Base-by-base conservation (phyloP, 2,888 invertebrate genomes). In the Emesis russula region DNA sequence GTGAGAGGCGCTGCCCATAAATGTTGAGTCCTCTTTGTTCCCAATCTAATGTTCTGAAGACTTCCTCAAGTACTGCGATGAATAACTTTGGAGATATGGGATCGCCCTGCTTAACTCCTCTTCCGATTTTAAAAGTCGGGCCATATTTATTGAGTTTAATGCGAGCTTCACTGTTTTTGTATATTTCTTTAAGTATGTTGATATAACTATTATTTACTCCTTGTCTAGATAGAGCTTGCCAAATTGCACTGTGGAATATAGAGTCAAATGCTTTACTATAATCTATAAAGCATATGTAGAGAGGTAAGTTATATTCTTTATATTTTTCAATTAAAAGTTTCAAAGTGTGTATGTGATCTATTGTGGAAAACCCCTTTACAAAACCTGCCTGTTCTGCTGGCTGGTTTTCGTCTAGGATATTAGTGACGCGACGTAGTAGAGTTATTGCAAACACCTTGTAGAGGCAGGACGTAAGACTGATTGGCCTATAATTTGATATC, bases 181-280 rank as follows among this genome's bases (percentile, higher is more conserved):
- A 80, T 41, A 85, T 76, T 70, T 68, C 33, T 48, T 68, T 63
- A 1, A 82, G 33, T 1, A 73, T 41, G 18, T 53, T 18, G 77
- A 83, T 77, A 31, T 63, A 36, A 3, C 74, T 66, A 3, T 31
- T 2, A 11, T 84, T 36, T 18, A 84, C 33, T 38, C 87, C 81
- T 74, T 85, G 84, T 15, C 68, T 13, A 9, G 18, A 15, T 63
- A 87, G 33, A 31, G 83, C 44, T 48, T 48, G 11, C 70, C 73
- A 78, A 4, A 87, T 78, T 41, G 66, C 71, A 13, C 15, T 9
- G 48, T 82, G 85, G 2, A 9, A 73, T 13, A 88, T 73, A 18
- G 81, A 58, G 41, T 85, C 88, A 38, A 85, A 88, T 13, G 83
- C 87, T 58, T 87, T 87, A 2, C 18, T 36, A 44, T 83, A 87